phyloP scores from a whole-genome alignment of 2,888 invertebrate genomes.

The Oegoconia quadripuncta region DNA sequence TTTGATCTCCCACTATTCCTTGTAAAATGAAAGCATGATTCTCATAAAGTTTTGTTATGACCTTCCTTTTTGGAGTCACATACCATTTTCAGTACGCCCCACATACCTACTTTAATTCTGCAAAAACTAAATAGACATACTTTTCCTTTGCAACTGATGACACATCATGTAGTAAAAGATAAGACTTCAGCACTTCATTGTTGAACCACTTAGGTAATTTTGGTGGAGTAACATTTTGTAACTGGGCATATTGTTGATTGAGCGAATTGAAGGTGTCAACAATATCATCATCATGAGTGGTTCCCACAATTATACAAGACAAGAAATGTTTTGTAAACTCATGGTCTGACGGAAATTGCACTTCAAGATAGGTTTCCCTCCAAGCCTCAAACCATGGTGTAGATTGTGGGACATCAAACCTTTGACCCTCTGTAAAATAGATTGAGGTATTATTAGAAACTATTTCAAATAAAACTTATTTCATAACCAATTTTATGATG shows the following conservation, averaged over 20 bases:
- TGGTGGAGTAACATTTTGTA: slow-evolving; percentile 86
- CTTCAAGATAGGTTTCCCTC: slow-evolving; percentile 93
- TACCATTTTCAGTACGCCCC: not conserved
- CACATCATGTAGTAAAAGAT: slow-evolving; percentile 93
- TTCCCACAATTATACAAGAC: slow-evolving; percentile 88
- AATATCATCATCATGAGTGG: slow-evolving; percentile 86
- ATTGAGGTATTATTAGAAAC: not conserved
- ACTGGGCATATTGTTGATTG: slow-evolving; percentile 88
- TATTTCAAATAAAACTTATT: not conserved
- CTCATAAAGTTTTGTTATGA: not conserved
- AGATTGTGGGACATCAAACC: slow-evolving; percentile 84
- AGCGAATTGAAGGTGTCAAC: slow-evolving; percentile 89
- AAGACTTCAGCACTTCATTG: slow-evolving; percentile 90
- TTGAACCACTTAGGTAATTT: slow-evolving; percentile 92
- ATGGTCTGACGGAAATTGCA: slow-evolving; percentile 95
- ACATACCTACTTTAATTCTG: not conserved
- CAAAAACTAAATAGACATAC: slow-evolving; percentile 66
- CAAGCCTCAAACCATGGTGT: slow-evolving; percentile 98
- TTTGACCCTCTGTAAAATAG: slow-evolving; percentile 70
- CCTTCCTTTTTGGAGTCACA: not conserved
- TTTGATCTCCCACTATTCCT: too few species aligned
- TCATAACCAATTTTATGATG: not conserved
- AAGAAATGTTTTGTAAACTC: slow-evolving; percentile 96
- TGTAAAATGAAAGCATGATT: too few species aligned
- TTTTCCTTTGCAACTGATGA: slow-evolving; percentile 84